phyloP scores from a whole-genome alignment of 2,797 vertebrate genomes.

The Pantherophis alleghaniensis region DNA sequence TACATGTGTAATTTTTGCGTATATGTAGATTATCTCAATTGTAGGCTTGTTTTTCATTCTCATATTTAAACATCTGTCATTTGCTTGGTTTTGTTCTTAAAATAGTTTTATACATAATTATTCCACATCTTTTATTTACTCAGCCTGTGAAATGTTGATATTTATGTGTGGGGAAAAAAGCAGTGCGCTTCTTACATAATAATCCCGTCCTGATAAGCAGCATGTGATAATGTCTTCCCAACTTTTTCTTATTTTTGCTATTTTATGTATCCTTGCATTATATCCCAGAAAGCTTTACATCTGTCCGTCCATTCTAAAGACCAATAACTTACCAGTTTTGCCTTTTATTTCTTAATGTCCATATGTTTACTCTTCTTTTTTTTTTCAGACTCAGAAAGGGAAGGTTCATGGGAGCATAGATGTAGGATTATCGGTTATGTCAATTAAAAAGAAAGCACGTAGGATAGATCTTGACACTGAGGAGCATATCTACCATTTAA shows the following conservation, averaged over 20 bases:
- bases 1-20: not conserved
- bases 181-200: not conserved
- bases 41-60: not conserved
- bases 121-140: not conserved
- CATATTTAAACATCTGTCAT: not conserved
- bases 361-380: conserved; percentile 36
- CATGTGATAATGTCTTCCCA: not conserved
- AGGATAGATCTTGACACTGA: conserved; percentile 98
- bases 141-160: not conserved
- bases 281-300: not conserved
- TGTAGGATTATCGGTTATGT: conserved; percentile 98
- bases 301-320: not conserved
- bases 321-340: not conserved
- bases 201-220: not conserved
- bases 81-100: not conserved
- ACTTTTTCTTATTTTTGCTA: not conserved
- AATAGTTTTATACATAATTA: not conserved
- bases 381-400: conserved; percentile 92
- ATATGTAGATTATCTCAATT: not conserved
- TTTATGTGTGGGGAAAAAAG: not conserved
- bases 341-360: conserved; percentile 14
- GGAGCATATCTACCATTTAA: conserved; percentile 98
- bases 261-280: not conserved
- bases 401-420: conserved; percentile 98
- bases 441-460: conserved; percentile 95